Percentiles rank a stretch among this genome's conserved stretches.
These are phyloP conservation scores for Drosophila recens DNA, from an alignment of 2,888 invertebrate genomes.

Conservation along the genomic window DNA sequence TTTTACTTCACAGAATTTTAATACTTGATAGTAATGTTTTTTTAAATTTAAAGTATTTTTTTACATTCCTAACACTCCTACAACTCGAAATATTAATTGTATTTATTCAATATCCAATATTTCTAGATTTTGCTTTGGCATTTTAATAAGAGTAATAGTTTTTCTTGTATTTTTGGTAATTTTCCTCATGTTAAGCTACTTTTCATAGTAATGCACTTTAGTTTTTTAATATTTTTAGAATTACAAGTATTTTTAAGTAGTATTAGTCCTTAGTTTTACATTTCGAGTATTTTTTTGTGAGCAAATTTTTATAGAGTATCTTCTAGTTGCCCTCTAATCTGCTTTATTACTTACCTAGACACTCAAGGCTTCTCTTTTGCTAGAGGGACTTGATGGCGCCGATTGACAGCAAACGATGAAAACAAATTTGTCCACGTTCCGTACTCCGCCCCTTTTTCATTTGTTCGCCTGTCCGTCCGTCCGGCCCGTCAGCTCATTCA, in stretches of 20 bases:
- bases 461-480: neutral
- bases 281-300: neutral
- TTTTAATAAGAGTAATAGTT: neutral
- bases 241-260: too few relatives aligned
- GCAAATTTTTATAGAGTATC: slow-evolving; percentile 23
- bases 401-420: slow-evolving; percentile 29
- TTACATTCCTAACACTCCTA: too few relatives aligned
- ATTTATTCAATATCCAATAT: too few relatives aligned
- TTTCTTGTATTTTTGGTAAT: neutral
- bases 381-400: slow-evolving; percentile 42
- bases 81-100: too few relatives aligned
- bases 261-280: neutral
- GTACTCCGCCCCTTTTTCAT: neutral
- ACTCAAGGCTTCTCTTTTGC: slow-evolving; percentile 9
- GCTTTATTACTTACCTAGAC: slow-evolving; percentile 7
- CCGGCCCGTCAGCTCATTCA: slow-evolving; percentile 1
- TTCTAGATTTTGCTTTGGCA: too few relatives aligned
- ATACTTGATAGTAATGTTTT: too few relatives aligned
- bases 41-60: too few relatives aligned
- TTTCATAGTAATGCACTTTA: too few relatives aligned
- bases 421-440: slow-evolving; percentile 49
- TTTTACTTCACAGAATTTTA: too few relatives aligned
- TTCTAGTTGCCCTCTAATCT: neutral
- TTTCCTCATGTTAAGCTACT: too few relatives aligned
- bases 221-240: too few relatives aligned